These are phyloP conservation scores for Nymphalis io DNA, from an alignment of 1,140 invertebrate species.

Conservation along the genomic window DNA sequence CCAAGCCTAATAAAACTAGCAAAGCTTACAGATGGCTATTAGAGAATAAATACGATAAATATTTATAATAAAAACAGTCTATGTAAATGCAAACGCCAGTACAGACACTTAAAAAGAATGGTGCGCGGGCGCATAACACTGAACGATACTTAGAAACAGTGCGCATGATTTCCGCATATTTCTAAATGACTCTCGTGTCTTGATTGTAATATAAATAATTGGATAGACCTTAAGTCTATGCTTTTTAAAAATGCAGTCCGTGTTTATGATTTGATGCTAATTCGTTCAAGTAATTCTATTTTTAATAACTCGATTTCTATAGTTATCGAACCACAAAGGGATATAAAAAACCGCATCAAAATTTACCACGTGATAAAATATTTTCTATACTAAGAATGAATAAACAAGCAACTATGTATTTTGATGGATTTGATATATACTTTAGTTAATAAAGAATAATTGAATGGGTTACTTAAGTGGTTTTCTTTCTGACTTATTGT, in stretches of 20 bases:
- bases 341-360: no score
- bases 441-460: no score
- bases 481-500: no score
- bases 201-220: slow-evolving; percentile 23
- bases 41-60: background rate
- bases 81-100: background rate
- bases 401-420: no score
- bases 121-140: slow-evolving; percentile 17
- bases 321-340: background rate
- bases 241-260: slow-evolving; percentile 21
- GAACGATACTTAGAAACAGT: slow-evolving; percentile 17
- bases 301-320: background rate
- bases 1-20: background rate
- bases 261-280: background rate
- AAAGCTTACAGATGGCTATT: background rate
- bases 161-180: slow-evolving; percentile 24
- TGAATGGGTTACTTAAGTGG: no score
- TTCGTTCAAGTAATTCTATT: background rate
- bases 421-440: no score
- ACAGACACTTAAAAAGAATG: slow-evolving; percentile 11
- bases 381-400: no score
- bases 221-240: slow-evolving; percentile 15
- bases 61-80: background rate
- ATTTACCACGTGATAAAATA: no score
- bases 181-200: slow-evolving; percentile 17